Percentiles rank a stretch among this genome's conserved stretches.
phyloP scores from a whole-genome alignment of 2,888 invertebrate species.

The Ceraclea dissimilis region DNA sequence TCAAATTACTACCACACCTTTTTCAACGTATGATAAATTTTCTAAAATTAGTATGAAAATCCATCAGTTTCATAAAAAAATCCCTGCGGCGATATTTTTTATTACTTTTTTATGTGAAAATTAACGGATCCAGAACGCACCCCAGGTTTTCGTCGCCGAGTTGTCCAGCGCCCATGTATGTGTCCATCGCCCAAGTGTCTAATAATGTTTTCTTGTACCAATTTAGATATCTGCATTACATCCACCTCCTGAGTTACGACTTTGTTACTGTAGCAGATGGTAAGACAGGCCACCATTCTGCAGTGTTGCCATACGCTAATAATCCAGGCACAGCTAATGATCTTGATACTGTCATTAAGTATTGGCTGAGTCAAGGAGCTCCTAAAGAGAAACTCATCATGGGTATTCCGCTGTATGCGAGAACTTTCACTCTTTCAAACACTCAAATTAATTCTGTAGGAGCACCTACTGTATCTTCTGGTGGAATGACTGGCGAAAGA shows the following conservation, averaged over 20 bases:
- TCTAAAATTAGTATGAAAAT: no score
- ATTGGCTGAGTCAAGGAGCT: constrained; percentile 36
- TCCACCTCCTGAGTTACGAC: constrained; percentile 53
- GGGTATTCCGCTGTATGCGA: constrained; percentile 38
- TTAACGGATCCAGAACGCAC: no score
- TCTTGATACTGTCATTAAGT: constrained; percentile 30
- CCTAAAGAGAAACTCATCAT: constrained; percentile 34
- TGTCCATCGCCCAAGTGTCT: no score
- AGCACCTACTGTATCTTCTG: constrained; percentile 37
- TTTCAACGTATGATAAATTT: no score
- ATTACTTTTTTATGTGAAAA: no score
- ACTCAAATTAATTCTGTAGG: constrained; percentile 34
- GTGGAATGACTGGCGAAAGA: constrained; percentile 41
- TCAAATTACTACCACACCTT: no score
- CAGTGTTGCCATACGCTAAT: constrained; percentile 26
- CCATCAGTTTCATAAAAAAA: no score
- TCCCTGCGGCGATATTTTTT: no score
- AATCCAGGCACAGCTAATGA: constrained; percentile 24
- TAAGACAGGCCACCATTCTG: constrained; percentile 43
- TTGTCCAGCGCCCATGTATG: no score
- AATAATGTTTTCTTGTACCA: neutral
- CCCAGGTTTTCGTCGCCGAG: no score
- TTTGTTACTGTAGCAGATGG: constrained; percentile 47
- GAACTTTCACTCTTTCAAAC: constrained; percentile 34
- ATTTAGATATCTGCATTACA: constrained; percentile 40